A percentile compares a stretch with the other conserved stretches of the same genome.
phyloP scores from a whole-genome alignment of 2,797 vertebrate genomes.

The Myiotriccus ornatus region DNA sequence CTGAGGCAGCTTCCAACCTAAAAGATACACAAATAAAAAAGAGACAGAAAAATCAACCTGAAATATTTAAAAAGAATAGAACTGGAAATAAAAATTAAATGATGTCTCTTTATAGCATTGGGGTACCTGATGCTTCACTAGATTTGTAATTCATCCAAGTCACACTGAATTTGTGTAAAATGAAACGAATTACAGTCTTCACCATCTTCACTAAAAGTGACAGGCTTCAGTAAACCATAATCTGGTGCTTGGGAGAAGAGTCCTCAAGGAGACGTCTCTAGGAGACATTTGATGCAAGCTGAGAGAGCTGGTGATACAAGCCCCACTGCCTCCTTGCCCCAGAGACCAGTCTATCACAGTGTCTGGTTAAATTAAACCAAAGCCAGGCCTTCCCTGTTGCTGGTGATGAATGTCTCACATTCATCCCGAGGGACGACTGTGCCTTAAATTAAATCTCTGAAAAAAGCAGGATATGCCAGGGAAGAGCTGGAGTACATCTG shows the following conservation, averaged over 20 bases:
- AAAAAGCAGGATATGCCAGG: not conserved
- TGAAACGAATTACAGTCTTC: not conserved
- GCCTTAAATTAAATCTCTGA: not conserved
- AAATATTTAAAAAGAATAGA: not conserved
- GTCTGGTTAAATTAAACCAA: not conserved
- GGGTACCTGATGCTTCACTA: not conserved
- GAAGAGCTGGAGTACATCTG: not conserved
- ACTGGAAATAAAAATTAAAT: not conserved
- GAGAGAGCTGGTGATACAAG: not conserved
- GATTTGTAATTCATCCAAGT: not conserved
- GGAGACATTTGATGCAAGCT: not conserved
- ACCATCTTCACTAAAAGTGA: not conserved
- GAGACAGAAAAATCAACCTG: not conserved
- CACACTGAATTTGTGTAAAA: not conserved
- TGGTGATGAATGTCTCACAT: not conserved
- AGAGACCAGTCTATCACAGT: not conserved
- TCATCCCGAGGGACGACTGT: not conserved
- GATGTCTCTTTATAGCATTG: not conserved
- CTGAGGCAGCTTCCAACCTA: not conserved
- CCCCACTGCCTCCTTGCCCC: not conserved
- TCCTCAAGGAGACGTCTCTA: not conserved
- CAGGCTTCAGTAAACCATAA: not conserved
- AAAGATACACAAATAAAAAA: not conserved
- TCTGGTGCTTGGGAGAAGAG: not conserved
- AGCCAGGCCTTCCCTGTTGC: not conserved